A percentile compares a stretch with the other conserved stretches of the same genome.
phyloP scores from a whole-genome alignment of 2,888 invertebrate genomes.

The Lycaena phlaeas region DNA sequence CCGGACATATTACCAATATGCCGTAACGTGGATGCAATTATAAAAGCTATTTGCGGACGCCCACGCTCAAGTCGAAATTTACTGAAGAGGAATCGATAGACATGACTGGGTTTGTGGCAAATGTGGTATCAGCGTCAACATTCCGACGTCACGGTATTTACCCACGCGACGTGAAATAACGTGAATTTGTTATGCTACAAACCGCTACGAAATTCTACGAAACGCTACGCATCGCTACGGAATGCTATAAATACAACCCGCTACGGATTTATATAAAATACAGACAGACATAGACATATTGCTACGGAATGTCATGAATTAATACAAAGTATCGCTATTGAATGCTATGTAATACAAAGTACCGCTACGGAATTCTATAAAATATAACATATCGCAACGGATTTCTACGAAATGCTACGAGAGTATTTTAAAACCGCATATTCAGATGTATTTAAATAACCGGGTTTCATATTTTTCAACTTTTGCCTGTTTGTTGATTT shows the following conservation, averaged over 20 bases:
- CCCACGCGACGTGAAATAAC: neutral
- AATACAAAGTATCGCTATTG: neutral
- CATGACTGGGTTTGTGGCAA: neutral
- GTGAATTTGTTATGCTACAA: too few species aligned
- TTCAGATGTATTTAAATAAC: too few species aligned
- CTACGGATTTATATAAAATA: neutral
- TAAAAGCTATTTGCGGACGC: neutral
- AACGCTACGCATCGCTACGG: neutral
- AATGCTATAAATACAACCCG: neutral
- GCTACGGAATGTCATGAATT: too few species aligned
- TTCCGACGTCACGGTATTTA: neutral
- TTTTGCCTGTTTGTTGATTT: too few species aligned
- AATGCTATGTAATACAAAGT: neutral
- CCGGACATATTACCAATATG: too few species aligned
- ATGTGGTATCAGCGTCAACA: neutral
- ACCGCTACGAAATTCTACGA: neutral
- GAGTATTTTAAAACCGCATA: too few species aligned
- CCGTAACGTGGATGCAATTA: neutral
- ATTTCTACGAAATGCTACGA: too few species aligned
- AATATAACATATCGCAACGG: too few species aligned
- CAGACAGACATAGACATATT: too few species aligned
- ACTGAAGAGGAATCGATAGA: constrained; percentile 2
- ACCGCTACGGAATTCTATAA: neutral
- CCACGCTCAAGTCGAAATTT: neutral
- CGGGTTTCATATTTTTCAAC: constrained; percentile 3